Evolutionary conservation across 2,888 invertebrate genomes (phyloP).

Genomic region (Allolobophora icterica): DNA sequence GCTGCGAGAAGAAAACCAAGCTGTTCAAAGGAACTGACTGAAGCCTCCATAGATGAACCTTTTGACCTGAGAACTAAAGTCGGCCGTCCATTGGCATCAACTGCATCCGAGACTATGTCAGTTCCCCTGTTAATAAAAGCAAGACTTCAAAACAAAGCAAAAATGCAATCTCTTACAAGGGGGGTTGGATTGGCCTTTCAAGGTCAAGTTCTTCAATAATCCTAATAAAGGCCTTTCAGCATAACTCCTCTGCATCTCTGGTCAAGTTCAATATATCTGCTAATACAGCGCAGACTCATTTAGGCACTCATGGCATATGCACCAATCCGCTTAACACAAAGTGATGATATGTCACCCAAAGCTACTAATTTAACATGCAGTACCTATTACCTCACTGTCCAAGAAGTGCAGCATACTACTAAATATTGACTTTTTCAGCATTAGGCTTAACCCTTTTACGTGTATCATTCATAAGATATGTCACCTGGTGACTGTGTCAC

Average conservation of each 20-base stretch:
- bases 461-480: no score
- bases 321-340: no score
- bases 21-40: slow-evolving; percentile 54
- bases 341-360: no score
- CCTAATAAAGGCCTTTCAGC: not conserved
- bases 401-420: no score
- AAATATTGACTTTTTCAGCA: no score
- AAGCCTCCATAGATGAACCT: slow-evolving; percentile 51
- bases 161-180: not conserved
- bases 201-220: not conserved
- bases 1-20: slow-evolving; percentile 54
- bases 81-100: slow-evolving; percentile 31
- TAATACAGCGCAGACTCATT: not conserved
- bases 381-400: no score
- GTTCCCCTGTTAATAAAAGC: slow-evolving; percentile 12
- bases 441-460: no score
- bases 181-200: not conserved
- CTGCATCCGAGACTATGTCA: not conserved
- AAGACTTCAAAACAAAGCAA: not conserved
- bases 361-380: no score
- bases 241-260: not conserved
- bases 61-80: slow-evolving; percentile 54
- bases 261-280: not conserved
- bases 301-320: no score
- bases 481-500: no score